These are phyloP conservation scores for Sesia apiformis DNA, from an alignment of 2,888 invertebrate genomes.

Conservation along the genomic window DNA sequence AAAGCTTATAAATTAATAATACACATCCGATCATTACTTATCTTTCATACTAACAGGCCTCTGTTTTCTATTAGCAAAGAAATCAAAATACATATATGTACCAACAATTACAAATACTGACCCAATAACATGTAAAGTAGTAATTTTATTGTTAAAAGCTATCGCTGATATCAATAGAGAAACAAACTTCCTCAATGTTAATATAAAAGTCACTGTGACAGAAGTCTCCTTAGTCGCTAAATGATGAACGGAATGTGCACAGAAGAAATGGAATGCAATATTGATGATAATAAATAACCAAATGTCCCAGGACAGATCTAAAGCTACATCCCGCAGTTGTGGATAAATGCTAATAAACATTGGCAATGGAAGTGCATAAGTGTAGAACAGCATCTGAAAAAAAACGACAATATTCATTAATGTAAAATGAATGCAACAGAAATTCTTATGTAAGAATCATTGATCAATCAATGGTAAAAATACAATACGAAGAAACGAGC, in stretches of 20 bases:
- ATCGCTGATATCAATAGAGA: slow-evolving; percentile 52
- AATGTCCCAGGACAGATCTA: slow-evolving; percentile 22
- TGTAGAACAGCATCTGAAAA: slow-evolving; percentile 65
- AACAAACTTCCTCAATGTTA: slow-evolving; percentile 56
- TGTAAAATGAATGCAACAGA: too few species aligned
- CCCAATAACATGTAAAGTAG: slow-evolving; percentile 45
- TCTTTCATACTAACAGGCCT: slow-evolving; percentile 40
- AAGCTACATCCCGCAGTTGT: slow-evolving; percentile 30
- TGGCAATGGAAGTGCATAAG: slow-evolving; percentile 50
- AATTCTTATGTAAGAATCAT: too few species aligned
- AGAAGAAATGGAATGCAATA: slow-evolving; percentile 49
- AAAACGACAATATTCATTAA: slow-evolving; percentile 1
- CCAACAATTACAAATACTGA: slow-evolving; percentile 47
- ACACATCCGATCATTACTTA: slow-evolving; percentile 6
- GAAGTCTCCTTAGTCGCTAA: slow-evolving; percentile 54
- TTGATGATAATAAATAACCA: slow-evolving; percentile 45
- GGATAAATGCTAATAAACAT: slow-evolving; percentile 44
- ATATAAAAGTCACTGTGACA: slow-evolving; percentile 56
- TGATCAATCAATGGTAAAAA: too few species aligned
- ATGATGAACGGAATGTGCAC: slow-evolving; percentile 53
- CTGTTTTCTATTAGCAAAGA: slow-evolving; percentile 37
- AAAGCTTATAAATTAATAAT: too few species aligned
- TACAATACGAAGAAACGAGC: too few species aligned
- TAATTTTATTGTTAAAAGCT: slow-evolving; percentile 60
- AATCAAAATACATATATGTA: slow-evolving; percentile 60